These are phyloP conservation scores for Embidobia sp. DNA, from an alignment of 2,888 invertebrate species.

Conservation along the genomic window DNA sequence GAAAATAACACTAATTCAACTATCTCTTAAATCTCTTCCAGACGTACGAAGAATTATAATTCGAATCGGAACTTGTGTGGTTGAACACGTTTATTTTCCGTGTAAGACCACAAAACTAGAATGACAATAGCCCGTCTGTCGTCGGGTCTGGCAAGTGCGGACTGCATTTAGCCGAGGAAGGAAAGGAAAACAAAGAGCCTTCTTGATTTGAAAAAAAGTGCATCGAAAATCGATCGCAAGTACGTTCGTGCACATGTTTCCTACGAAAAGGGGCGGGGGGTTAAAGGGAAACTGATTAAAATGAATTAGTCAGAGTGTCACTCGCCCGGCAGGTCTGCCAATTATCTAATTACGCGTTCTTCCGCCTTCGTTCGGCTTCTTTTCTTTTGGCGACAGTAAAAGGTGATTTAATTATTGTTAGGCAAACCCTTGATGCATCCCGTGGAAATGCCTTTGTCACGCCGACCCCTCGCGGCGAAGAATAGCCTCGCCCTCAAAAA, in stretches of 20 bases:
- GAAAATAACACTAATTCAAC: too few species aligned
- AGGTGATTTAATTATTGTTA: constrained; percentile 75
- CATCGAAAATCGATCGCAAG: constrained; percentile 63
- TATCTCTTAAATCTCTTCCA: too few species aligned
- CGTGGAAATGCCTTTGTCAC: constrained; percentile 66
- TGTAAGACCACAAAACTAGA: too few species aligned
- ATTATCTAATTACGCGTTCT: constrained; percentile 72
- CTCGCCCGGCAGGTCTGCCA: constrained; percentile 66
- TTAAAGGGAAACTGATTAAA: constrained; percentile 68
- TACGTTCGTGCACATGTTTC: constrained; percentile 16
- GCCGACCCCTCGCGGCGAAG: constrained; percentile 54
- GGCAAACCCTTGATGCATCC: constrained; percentile 65
- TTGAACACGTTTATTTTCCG: too few species aligned
- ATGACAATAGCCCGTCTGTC: too few species aligned
- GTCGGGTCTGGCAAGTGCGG: constrained; percentile 2
- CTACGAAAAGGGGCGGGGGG: not conserved
- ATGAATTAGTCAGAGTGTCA: constrained; percentile 73
- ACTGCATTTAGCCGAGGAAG: constrained; percentile 3
- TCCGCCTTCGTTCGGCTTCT: constrained; percentile 59
- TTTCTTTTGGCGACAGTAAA: constrained; percentile 64
- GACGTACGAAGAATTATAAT: too few species aligned
- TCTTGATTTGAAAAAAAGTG: constrained; percentile 31
- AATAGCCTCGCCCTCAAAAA: constrained; percentile 6
- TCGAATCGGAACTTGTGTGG: too few species aligned
- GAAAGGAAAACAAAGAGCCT: constrained; percentile 8